Base-by-base conservation (phyloP, 2,113 vertebrate species). In the Rissa tridactyla region DNA sequence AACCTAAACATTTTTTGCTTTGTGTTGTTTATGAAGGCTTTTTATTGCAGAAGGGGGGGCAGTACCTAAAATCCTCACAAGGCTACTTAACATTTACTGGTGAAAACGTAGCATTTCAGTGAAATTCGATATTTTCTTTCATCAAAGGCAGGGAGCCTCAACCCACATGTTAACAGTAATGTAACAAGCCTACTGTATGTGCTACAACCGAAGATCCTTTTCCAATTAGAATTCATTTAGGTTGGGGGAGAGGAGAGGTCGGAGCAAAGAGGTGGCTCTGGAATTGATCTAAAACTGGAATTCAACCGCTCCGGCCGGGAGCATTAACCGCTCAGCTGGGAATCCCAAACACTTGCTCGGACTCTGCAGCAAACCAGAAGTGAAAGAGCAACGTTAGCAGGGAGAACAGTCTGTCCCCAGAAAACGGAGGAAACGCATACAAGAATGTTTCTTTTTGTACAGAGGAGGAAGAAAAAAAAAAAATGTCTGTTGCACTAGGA, bases 91-190 rank as follows among this genome's bases (percentile, higher is more conserved):
- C 80, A 52, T 90, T 72, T 95, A 81, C 93, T 85, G 87, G 78
- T 78, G 94, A 97, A 97, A 92, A 94, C n/a, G 82, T 17, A 92
- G 87, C 68, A 90, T 96, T 97, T 97, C 93, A 95, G 94, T 90
- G 96, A 85, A 94, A 96, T 95, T 95, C 47, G 82, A 71, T 98
- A 96, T 97, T 98, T 98, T 96, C 97, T 97, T 95, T 93, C 96
- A 96, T 95, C 75, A 84, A 97, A 82, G 96, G 95, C 94, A 93
- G 85, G 58, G 91, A 92, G 96, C 76, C 88, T 91, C 96, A 82
- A 29, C 94, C 98, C 96, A 97, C 92, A 81, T 87, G 95, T 93
- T 95, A 94, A 92, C 92, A 97, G 96, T 82, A 92, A 97, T 84
- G 95, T 85, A 89, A 92, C 83, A 90, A 96, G 86, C 92, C 95